Conservation (phyloP, 2,797 vertebrate genomes). For the Crocodylus rhombifer region DNA sequence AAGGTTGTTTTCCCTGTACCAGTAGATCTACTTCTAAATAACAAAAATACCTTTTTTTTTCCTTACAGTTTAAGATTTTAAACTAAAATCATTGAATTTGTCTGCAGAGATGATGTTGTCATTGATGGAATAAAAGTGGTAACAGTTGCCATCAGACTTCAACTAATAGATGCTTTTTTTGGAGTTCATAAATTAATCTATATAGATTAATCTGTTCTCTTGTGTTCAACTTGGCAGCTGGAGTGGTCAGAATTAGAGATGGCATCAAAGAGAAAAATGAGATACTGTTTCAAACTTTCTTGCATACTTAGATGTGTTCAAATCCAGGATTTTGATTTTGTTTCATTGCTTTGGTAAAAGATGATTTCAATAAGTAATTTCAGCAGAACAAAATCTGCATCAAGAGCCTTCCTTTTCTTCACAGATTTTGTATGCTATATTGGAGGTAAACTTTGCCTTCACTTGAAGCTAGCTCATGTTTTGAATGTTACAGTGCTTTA, state of each 20-base stretch:
- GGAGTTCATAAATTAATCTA: not conserved
- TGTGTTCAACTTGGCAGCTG: not conserved
- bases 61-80: not conserved
- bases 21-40: not conserved
- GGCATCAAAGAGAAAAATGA: not conserved
- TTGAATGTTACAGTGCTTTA: not conserved
- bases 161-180: not conserved
- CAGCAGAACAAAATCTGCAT: not conserved
- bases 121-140: not conserved
- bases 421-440: too few species aligned
- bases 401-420: too few species aligned
- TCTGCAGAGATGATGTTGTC: not conserved
- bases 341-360: not conserved
- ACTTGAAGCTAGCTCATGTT: not conserved
- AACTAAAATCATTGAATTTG: not conserved
- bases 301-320: not conserved
- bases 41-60: not conserved
- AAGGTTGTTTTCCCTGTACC: not conserved
- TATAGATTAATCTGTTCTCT: not conserved
- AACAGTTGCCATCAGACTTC: not conserved
- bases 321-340: not conserved
- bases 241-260: not conserved
- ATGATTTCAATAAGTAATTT: not conserved
- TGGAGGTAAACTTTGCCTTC: not conserved
- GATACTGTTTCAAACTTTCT: not conserved